phyloP scores from a whole-genome alignment of 2,113 vertebrate species.

The Gavia stellata region DNA sequence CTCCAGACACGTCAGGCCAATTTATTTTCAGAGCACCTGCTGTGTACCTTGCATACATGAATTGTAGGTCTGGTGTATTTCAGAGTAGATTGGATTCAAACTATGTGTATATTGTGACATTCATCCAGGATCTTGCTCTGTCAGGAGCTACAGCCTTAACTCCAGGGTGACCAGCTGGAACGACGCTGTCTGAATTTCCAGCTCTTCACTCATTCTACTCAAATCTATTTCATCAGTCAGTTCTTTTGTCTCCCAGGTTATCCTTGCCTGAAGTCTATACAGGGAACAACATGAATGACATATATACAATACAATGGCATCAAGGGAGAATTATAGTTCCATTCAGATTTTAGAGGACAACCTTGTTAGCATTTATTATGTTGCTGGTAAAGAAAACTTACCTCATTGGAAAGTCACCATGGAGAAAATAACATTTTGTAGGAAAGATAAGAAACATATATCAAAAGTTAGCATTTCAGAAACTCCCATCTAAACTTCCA shows the following conservation, averaged over 20 bases:
- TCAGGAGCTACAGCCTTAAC: not conserved
- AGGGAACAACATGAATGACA: too few relatives aligned
- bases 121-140: not conserved
- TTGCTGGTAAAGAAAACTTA: not conserved
- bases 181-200: not conserved
- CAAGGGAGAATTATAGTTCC: not conserved
- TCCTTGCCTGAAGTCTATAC: not conserved
- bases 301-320: not conserved
- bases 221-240: not conserved
- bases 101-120: not conserved
- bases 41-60: not conserved
- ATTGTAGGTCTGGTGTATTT: not conserved
- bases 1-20: not conserved
- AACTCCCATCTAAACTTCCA: not conserved
- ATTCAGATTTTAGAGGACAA: not conserved
- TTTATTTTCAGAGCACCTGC: not conserved
- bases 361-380: not conserved
- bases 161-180: not conserved
- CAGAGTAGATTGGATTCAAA: not conserved
- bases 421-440: not conserved
- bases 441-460: not conserved
- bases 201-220: not conserved
- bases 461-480: not conserved
- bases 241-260: not conserved
- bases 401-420: not conserved